A percentile compares a stretch with the other conserved stretches of the same genome.
Conservation (phyloP, 2,113 vertebrate species). For the Himantopus leucocephalus region DNA sequence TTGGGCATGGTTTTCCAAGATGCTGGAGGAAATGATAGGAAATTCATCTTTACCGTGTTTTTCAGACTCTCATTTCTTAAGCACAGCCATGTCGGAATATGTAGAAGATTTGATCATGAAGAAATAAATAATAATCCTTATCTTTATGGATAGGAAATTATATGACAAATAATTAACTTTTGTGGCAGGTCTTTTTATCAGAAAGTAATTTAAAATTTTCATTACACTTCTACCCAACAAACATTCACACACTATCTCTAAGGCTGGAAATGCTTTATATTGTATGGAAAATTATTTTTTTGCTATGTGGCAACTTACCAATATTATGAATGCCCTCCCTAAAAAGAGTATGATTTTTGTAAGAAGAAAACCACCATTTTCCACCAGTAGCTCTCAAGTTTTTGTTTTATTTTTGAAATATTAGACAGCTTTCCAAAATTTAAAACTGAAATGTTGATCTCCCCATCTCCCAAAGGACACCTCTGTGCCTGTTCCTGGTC, state of each 20-base stretch:
- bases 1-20: background rate
- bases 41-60: background rate
- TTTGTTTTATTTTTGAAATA: background rate
- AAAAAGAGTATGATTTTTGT: background rate
- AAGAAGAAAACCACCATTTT: background rate
- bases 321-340: background rate
- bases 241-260: background rate
- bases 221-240: background rate
- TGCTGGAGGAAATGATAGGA: background rate
- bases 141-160: background rate
- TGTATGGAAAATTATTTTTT: background rate
- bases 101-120: background rate
- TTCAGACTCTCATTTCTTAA: background rate
- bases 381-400: background rate
- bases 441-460: background rate
- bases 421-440: background rate
- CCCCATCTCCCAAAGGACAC: background rate
- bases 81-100: background rate
- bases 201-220: background rate
- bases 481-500: background rate
- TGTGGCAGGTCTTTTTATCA: background rate
- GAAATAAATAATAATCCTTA: background rate
- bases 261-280: background rate
- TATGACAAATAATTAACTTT: background rate
- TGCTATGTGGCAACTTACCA: background rate